Conservation (phyloP, 1,140 invertebrate genomes). For the Drosophila truncata region DNA sequence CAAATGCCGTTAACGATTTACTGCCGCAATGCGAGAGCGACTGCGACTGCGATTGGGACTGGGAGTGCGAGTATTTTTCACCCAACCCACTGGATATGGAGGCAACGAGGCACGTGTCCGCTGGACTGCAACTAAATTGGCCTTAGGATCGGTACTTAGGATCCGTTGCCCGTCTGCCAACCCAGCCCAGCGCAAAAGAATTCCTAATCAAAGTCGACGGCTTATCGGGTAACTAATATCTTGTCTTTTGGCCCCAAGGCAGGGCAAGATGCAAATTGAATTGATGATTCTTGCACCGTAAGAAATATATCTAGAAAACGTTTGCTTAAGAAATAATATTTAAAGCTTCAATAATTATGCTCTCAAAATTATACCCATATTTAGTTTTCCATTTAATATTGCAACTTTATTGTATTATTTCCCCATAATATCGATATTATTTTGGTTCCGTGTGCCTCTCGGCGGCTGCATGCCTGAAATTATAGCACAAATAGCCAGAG, state of each 20-base stretch:
- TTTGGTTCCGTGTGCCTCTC: conserved; percentile 10
- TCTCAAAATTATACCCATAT: background rate
- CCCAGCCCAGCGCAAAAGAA: background rate
- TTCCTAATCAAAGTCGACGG: conserved; percentile 34
- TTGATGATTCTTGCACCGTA: conserved; percentile 55
- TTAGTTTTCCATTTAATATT: background rate
- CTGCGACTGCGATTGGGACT: background rate
- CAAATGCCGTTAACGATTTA: conserved; percentile 68
- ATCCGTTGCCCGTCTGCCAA: background rate
- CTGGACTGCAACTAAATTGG: conserved; percentile 50
- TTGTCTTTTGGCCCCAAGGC: conserved; percentile 25
- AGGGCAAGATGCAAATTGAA: conserved; percentile 74
- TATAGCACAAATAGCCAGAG: conserved; percentile 78
- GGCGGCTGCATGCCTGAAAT: conserved; percentile 72
- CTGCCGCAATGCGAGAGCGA: conserved; percentile 23
- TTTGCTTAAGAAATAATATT: background rate
- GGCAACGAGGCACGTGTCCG: conserved; percentile 38
- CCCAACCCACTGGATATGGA: conserved; percentile 45
- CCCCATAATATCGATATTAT: background rate
- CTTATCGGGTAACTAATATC: conserved; percentile 35
- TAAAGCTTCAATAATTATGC: rapidly evolving
- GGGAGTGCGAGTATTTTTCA: conserved; percentile 22
- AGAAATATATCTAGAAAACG: background rate
- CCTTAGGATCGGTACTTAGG: conserved; percentile 26
- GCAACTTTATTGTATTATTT: background rate